Evolutionary conservation across 2,113 vertebrate species (phyloP).

Genomic region (Callaeas wilsoni): DNA sequence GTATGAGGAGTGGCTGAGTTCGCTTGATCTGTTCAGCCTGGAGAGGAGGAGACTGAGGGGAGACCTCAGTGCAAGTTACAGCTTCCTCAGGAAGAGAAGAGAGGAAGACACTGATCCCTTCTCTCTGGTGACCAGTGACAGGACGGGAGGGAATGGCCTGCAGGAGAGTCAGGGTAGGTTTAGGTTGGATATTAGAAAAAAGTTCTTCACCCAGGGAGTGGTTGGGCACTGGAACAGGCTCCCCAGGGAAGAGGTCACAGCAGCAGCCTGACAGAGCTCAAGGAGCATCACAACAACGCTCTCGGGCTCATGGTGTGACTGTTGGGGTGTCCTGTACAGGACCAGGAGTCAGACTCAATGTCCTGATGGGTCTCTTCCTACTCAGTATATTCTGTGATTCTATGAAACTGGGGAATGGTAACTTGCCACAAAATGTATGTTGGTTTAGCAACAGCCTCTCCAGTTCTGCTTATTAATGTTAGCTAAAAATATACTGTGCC

Average conservation of each 20-base stretch:
- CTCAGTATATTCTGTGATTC: background rate
- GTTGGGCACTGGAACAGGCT: background rate
- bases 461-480: background rate
- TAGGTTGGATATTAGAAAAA: background rate
- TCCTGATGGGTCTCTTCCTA: background rate
- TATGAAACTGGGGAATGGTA: background rate
- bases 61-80: background rate
- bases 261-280: background rate
- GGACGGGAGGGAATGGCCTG: background rate
- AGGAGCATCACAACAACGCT: background rate
- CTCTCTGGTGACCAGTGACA: background rate
- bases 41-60: background rate
- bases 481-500: background rate
- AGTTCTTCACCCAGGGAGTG: background rate
- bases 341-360: background rate
- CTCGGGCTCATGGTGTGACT: background rate
- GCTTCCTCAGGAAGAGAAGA: accelerated
- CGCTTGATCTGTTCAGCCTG: background rate
- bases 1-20: background rate
- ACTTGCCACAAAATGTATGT: background rate
- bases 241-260: background rate
- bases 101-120: background rate
- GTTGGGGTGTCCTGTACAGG: background rate
- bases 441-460: background rate
- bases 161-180: background rate